Base-by-base conservation (phyloP, 2,888 invertebrate species). In the Tillus elongatus region DNA sequence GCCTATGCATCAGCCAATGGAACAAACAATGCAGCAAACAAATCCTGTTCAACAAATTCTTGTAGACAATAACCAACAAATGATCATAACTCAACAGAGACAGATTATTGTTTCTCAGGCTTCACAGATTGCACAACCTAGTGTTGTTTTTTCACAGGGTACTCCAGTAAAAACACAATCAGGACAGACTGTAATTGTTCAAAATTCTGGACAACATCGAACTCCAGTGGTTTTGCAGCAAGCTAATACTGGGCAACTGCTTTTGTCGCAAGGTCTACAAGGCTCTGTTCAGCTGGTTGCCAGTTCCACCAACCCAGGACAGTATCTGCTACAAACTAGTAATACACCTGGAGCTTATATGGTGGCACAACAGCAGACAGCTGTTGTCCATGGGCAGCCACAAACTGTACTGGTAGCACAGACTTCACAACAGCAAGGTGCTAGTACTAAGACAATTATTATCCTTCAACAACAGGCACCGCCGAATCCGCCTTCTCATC, bases 381-480 rank as follows among this genome's bases (percentile, higher is more conserved):
- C 73, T 0, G 56, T 74, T 15, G 73, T 74, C 1, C 73, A 75
- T 45, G 75, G 75, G 1, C 75, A 75, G 49, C 68, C 71, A 1
- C 76, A 77, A 47, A 79, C 80, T 0, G 73, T 81, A 1, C 60
- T 81, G 2, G 73, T 81, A 0, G 76, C 80, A 1, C 79, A 80
- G 52, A 73, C 79, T 1, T 68, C 76, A 0, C 79, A 79, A 49
- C 79, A 80, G 41, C 74, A 74, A 44, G 75, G 74, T 1, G 70
- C 75, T 1, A 73, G 73, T 2, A 70, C 78, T 1, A 81, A 81
- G 51, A 82, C 81, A 1, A 81, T 81, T 15, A 82, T 82, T 31
- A 74, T 82, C 33, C 62, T 81, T 27, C 81, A 81, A 49, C 79
- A 77, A 12, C 73, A 73, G 46, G 53, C 60, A 3, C 51, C 61